A percentile compares a stretch with the other conserved stretches of the same genome.
Conservation (phyloP, 2,113 vertebrate species). For the Nyctibius bracteatus region DNA sequence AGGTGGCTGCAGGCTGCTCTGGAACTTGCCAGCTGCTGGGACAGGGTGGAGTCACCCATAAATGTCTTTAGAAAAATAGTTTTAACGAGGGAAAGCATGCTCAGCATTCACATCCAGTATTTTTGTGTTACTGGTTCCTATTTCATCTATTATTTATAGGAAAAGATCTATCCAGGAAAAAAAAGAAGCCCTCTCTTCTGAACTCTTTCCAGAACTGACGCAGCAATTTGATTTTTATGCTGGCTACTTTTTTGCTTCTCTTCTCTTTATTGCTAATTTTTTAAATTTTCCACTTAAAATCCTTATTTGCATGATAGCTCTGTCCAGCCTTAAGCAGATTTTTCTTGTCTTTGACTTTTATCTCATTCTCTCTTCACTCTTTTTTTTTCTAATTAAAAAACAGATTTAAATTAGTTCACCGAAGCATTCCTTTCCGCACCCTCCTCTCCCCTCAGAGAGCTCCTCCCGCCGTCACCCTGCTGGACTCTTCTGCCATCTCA, state of each 20-base stretch:
- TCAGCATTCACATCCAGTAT: background rate
- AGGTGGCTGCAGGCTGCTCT: background rate
- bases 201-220: conserved; percentile 36
- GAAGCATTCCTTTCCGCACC: background rate
- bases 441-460: background rate
- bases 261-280: conserved; percentile 2
- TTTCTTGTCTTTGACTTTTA: conserved; percentile 74
- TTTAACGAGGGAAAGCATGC: background rate
- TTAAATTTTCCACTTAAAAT: conserved; percentile 68
- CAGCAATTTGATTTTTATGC: conserved; percentile 5
- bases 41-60: background rate
- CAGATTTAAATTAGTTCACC: conserved; percentile 28
- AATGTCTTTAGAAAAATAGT: background rate
- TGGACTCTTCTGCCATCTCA: background rate
- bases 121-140: background rate
- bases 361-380: conserved; percentile 28
- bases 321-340: conserved; percentile 65
- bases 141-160: conserved; percentile 49
- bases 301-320: conserved; percentile 59
- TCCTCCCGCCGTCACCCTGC: background rate
- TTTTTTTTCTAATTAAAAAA: background rate
- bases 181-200: background rate
- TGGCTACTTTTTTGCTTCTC: conserved; percentile 4
- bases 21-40: background rate
- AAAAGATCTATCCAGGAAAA: background rate